Evolutionary conservation across 2,113 vertebrate species (phyloP).

Genomic region (Dendrocopos noguchii): DNA sequence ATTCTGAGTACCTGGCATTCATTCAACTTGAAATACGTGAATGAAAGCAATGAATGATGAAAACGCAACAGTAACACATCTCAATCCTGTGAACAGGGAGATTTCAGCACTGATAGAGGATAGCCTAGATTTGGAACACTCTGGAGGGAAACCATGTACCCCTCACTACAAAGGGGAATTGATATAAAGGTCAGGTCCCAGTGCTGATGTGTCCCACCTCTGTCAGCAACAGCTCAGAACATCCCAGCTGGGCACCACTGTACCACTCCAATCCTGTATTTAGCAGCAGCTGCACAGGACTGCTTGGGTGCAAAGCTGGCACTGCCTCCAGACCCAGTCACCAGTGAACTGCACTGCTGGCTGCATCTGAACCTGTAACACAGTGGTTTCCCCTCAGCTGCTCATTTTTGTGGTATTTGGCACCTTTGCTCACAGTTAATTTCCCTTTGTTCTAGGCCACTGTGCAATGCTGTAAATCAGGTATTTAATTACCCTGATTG

Average conservation of each 20-base stretch:
- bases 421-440: background rate
- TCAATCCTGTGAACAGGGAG: background rate
- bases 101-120: background rate
- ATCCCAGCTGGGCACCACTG: background rate
- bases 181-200: background rate
- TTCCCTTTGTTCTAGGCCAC: background rate
- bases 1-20: background rate
- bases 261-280: rapidly evolving
- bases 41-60: background rate
- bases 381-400: background rate
- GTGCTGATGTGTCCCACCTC: background rate
- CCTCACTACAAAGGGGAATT: background rate
- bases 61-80: background rate
- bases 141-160: background rate
- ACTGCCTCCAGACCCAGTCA: background rate
- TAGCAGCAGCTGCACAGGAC: background rate
- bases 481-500: background rate
- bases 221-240: rapidly evolving
- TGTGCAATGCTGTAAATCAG: background rate
- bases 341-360: background rate
- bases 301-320: background rate
- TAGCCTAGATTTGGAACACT: background rate
- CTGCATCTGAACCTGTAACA: background rate
- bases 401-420: background rate
- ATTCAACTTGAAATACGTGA: rapidly evolving